phyloP scores from a whole-genome alignment of 2,113 vertebrate species.

The Corythoichthys intestinalis region DNA sequence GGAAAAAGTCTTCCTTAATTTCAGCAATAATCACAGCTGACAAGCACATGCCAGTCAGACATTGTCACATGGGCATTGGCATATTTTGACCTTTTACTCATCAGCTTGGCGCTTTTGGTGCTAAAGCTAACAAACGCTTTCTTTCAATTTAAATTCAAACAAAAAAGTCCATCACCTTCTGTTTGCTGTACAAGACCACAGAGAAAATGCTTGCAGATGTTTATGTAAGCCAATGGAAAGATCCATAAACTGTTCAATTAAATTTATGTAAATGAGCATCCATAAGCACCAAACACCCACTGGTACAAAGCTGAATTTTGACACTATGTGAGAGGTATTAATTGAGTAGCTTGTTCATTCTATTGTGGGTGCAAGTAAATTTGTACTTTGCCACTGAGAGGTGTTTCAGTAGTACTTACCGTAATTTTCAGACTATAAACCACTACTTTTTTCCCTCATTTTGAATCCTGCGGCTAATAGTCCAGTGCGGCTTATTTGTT shows the following conservation, averaged over 20 bases:
- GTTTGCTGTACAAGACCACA: conserved; percentile 37
- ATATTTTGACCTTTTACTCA: conserved; percentile 2
- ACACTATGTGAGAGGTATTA: neutral
- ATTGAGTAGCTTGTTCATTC: neutral
- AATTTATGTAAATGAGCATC: conserved; percentile 44
- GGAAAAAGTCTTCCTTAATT: neutral
- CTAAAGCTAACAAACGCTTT: conserved; percentile 12
- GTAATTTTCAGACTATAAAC: no score
- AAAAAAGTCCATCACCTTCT: conserved; percentile 43
- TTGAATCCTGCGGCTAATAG: no score
- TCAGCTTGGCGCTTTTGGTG: neutral
- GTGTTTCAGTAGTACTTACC: neutral
- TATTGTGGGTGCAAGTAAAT: neutral
- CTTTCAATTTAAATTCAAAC: conserved; percentile 31
- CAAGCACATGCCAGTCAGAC: conserved; percentile 24
- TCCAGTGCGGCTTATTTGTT: no score
- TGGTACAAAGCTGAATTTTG: neutral
- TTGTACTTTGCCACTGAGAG: neutral
- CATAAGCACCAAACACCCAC: conserved; percentile 15
- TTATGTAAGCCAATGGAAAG: conserved; percentile 53
- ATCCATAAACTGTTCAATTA: conserved; percentile 52
- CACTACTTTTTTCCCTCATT: no score
- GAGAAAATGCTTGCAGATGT: conserved; percentile 46
- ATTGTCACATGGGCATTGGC: neutral
- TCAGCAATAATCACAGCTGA: conserved; percentile 9